These are phyloP conservation scores for Carassius gibelio DNA, from an alignment of 2,113 vertebrate species.

Conservation along the genomic window DNA sequence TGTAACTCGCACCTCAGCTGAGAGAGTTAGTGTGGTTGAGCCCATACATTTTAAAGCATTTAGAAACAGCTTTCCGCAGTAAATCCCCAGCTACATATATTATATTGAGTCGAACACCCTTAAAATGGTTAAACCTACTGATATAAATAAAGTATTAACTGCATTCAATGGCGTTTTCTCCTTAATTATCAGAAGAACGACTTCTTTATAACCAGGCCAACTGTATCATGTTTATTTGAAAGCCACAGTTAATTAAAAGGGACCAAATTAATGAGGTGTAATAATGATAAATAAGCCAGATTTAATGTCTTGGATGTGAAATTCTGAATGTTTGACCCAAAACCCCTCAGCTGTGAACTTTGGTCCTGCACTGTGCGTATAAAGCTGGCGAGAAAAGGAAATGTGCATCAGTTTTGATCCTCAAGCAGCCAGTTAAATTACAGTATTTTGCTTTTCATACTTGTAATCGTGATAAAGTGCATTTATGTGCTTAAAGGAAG, in stretches of 20 bases:
- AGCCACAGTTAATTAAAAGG: conserved; percentile 16
- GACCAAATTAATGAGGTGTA: conserved; percentile 28
- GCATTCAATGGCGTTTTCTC: neutral
- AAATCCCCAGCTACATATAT: neutral
- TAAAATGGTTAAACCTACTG: neutral
- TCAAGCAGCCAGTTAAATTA: neutral
- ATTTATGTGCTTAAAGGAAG: neutral
- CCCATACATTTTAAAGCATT: neutral
- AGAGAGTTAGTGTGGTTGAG: neutral
- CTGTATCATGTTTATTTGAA: conserved; percentile 38
- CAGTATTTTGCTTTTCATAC: neutral
- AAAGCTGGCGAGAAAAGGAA: neutral
- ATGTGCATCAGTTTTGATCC: neutral
- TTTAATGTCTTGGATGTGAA: conserved; percentile 19
- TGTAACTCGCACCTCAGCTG: neutral
- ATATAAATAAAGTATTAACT: neutral
- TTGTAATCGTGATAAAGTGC: neutral
- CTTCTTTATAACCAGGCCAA: neutral
- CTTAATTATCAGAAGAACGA: neutral
- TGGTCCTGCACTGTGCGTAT: neutral
- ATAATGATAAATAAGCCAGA: neutral
- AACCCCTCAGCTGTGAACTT: neutral
- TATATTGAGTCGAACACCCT: neutral
- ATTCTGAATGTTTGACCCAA: neutral
- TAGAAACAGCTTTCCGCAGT: conserved; percentile 3